phyloP scores from a whole-genome alignment of 1,140 invertebrate genomes.

The Drosophila nasuta region DNA sequence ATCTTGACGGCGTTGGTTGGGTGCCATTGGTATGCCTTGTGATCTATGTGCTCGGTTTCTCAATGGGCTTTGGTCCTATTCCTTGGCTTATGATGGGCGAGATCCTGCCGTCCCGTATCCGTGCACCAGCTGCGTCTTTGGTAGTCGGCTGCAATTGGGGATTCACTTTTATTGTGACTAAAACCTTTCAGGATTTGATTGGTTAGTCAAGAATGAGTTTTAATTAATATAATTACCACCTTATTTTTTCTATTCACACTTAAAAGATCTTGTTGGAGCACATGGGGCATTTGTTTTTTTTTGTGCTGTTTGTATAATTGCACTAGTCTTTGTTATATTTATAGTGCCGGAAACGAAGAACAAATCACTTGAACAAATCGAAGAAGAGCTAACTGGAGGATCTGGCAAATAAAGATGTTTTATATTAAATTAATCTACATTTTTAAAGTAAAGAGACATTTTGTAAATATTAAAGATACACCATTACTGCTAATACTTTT shows the following conservation, averaged over 20 bases:
- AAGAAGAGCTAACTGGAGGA: constrained; percentile 4
- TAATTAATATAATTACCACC: no score
- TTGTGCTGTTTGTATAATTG: not conserved
- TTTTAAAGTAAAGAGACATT: no score
- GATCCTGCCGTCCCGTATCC: constrained; percentile 91
- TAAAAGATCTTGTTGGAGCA: not conserved
- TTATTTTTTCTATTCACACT: not conserved
- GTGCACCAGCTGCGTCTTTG: constrained; percentile 92
- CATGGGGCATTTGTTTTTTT: not conserved
- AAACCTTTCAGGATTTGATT: constrained; percentile 18
- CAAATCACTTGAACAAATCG: constrained; percentile 18
- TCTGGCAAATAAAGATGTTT: not conserved
- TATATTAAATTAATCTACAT: not conserved
- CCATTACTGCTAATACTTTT: no score
- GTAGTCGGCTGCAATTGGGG: constrained; percentile 61
- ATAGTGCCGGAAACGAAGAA: constrained; percentile 21
- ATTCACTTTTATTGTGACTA: constrained; percentile 12
- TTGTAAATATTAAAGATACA: no score
- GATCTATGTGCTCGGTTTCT: constrained; percentile 94
- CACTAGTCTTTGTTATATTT: not conserved
- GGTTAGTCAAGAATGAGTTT: constrained; percentile 2
- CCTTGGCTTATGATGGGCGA: constrained; percentile 97
- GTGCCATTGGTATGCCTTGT: constrained; percentile 90
- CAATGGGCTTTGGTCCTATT: constrained; percentile 95
- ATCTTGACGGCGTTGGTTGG: not conserved